phyloP scores from a whole-genome alignment of 2,888 invertebrate species.

The Cepaea hortensis region DNA sequence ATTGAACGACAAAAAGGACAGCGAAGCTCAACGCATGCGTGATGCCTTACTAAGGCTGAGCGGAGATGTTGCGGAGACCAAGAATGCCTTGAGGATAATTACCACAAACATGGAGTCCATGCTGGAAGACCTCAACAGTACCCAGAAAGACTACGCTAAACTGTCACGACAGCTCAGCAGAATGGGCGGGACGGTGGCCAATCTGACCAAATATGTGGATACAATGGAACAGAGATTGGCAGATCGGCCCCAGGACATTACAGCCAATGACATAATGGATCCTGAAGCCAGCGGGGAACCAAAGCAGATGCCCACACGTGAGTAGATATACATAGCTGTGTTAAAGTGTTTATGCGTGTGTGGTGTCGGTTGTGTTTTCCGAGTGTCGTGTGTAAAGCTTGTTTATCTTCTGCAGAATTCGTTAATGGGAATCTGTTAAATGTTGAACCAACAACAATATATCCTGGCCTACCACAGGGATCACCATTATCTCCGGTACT shows the following conservation, averaged over 20 bases:
- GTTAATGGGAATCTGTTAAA: too few relatives aligned
- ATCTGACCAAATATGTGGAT: slow-evolving; percentile 43
- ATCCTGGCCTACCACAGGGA: too few relatives aligned
- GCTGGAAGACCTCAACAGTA: slow-evolving; percentile 34
- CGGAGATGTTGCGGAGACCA: slow-evolving; percentile 46
- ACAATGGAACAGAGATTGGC: slow-evolving; percentile 37
- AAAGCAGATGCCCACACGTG: slow-evolving; percentile 41
- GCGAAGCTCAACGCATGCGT: slow-evolving; percentile 32
- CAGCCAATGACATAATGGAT: slow-evolving; percentile 23
- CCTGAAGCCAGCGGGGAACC: slow-evolving; percentile 17
- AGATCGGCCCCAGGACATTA: neutral
- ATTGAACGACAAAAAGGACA: slow-evolving; percentile 39
- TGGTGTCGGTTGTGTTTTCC: neutral
- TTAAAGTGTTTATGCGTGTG: neutral
- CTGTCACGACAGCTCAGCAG: slow-evolving; percentile 26
- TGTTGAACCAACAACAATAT: too few relatives aligned
- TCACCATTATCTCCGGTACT: too few relatives aligned
- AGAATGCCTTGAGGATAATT: slow-evolving; percentile 38
- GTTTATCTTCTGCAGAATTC: too few relatives aligned
- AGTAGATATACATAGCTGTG: neutral
- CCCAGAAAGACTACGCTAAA: slow-evolving; percentile 36
- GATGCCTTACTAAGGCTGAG: slow-evolving; percentile 43
- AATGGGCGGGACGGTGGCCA: slow-evolving; percentile 35
- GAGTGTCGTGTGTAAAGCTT: too few relatives aligned
- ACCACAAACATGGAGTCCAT: slow-evolving; percentile 30